Conservation (phyloP, 2,888 invertebrate species). For the Agrochola litura region DNA sequence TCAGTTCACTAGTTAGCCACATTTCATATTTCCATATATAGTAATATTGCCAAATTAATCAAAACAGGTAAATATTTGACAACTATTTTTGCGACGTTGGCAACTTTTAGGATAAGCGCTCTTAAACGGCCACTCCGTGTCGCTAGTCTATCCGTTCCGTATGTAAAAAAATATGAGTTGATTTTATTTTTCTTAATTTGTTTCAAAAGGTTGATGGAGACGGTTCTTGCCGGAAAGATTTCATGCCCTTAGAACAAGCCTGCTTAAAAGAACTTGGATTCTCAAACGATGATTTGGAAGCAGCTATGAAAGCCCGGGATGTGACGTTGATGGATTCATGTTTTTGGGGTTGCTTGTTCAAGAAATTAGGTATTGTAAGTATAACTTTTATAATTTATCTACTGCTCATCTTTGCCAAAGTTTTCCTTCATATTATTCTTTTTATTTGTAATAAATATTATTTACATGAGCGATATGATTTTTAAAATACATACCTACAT, state of each 20-base stretch:
- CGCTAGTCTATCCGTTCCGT: background rate
- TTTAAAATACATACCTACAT: background rate
- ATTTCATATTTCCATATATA: too few species aligned
- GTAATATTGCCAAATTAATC: too few species aligned
- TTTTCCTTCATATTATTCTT: background rate
- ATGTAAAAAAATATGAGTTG: background rate
- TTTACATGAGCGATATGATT: background rate
- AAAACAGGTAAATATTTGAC: too few species aligned
- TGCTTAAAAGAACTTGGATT: slow-evolving; percentile 18
- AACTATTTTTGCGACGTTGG: too few species aligned
- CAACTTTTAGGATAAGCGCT: too few species aligned
- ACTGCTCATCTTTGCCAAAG: background rate
- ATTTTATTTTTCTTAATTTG: background rate
- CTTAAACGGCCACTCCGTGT: too few species aligned
- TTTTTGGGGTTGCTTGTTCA: slow-evolving; percentile 32
- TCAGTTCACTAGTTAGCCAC: too few species aligned
- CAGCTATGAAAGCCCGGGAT: background rate
- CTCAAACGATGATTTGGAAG: background rate
- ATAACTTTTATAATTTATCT: background rate
- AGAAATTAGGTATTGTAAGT: slow-evolving; percentile 40
- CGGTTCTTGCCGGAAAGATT: background rate
- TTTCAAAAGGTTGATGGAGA: background rate
- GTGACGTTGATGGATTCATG: slow-evolving; percentile 1
- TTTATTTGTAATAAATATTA: background rate
- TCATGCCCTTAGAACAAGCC: slow-evolving; percentile 32